Evolutionary conservation across 2,797 vertebrate species (phyloP).

Genomic region (Delichon dasypus): DNA sequence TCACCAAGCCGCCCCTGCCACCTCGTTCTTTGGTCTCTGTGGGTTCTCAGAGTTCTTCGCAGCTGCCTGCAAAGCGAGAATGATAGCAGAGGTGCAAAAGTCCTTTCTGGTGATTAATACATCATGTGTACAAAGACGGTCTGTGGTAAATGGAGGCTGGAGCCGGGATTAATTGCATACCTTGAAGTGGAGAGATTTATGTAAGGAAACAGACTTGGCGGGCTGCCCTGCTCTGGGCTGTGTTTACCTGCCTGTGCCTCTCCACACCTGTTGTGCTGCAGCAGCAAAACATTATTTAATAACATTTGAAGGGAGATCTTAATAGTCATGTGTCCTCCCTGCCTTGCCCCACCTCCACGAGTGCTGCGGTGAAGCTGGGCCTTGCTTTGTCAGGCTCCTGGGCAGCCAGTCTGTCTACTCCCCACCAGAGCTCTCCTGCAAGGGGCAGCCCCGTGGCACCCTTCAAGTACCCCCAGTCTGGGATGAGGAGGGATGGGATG

Average conservation of each 20-base stretch:
- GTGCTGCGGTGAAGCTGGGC: rapidly evolving
- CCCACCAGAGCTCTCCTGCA: neutral
- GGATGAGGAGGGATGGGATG: neutral
- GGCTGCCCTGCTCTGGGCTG: slow-evolving; percentile 24
- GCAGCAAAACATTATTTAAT: slow-evolving; percentile 57
- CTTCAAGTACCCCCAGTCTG: rapidly evolving
- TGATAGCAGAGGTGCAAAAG: slow-evolving; percentile 61
- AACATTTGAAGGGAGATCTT: slow-evolving; percentile 44
- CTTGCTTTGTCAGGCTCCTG: neutral
- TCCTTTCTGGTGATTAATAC: slow-evolving; percentile 66
- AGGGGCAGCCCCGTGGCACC: neutral
- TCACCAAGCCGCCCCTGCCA: neutral
- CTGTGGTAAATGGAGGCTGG: slow-evolving; percentile 60
- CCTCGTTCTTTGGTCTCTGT: neutral
- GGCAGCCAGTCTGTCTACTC: rapidly evolving
- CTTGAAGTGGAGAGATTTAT: slow-evolving; percentile 72
- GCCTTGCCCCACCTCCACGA: neutral
- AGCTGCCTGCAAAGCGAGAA: neutral
- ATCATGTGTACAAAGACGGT: slow-evolving; percentile 61
- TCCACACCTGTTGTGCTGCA: slow-evolving; percentile 63
- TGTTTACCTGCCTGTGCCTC: slow-evolving; percentile 58
- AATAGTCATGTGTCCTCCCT: neutral
- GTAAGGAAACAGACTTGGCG: slow-evolving; percentile 69
- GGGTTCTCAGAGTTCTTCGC: neutral
- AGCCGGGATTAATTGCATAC: slow-evolving; percentile 71